Conservation (phyloP, 2,113 vertebrate genomes). For the Tichodroma muraria region DNA sequence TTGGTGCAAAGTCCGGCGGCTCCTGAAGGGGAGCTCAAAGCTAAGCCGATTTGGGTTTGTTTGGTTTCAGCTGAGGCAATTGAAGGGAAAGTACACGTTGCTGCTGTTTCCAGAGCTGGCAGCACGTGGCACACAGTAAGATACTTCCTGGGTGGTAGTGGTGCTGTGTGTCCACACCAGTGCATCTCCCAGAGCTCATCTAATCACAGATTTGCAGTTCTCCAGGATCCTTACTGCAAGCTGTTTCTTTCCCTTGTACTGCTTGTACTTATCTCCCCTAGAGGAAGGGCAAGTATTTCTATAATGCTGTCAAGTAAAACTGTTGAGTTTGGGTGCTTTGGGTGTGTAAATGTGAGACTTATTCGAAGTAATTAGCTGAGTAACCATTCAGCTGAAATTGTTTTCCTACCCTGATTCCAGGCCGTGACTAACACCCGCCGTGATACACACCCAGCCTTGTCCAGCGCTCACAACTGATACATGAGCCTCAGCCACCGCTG, state of each 20-base stretch:
- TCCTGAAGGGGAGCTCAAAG: constrained; percentile 19
- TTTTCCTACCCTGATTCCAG: constrained; percentile 16
- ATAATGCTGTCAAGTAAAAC: neutral
- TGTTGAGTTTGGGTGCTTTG: neutral
- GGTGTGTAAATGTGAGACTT: neutral
- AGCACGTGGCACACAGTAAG: neutral
- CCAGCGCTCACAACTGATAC: neutral
- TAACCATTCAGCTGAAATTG: neutral
- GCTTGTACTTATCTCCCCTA: neutral
- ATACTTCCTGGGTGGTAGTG: accelerated
- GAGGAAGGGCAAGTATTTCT: neutral
- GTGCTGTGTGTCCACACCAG: neutral
- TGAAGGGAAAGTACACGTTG: neutral
- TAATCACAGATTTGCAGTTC: neutral
- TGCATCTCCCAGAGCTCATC: neutral
- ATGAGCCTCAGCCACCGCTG: neutral
- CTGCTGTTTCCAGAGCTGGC: neutral
- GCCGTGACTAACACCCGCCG: neutral
- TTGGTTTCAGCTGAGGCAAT: neutral
- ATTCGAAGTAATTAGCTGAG: constrained; percentile 42
- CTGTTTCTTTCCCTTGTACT: neutral
- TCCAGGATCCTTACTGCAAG: neutral
- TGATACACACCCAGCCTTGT: constrained; percentile 20
- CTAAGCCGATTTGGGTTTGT: neutral
- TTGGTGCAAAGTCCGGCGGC: neutral